A percentile compares a stretch with the other conserved stretches of the same genome.
Conservation (phyloP, 2,113 vertebrate species). For the Anolis carolinensis region DNA sequence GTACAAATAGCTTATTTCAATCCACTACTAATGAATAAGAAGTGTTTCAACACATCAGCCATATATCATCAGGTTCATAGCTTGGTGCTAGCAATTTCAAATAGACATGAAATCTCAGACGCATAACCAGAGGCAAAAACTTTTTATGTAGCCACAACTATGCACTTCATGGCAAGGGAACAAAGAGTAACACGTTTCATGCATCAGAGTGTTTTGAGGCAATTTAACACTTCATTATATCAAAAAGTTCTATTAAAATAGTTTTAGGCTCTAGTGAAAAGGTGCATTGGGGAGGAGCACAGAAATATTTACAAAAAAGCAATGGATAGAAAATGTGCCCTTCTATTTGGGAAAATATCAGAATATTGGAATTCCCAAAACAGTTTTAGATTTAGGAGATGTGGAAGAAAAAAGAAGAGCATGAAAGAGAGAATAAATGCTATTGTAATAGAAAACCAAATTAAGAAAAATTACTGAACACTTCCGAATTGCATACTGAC, state of each 20-base stretch:
- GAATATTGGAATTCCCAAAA: accelerated
- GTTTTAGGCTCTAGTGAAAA: conserved; percentile 17
- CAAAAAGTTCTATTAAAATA: conserved; percentile 29
- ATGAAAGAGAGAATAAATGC: accelerated
- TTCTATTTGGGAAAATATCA: background rate
- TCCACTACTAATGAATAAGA: background rate
- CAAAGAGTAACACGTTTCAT: conserved; percentile 33
- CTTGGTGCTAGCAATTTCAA: conserved; percentile 14
- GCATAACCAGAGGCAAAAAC: conserved; percentile 34
- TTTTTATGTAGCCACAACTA: conserved; percentile 30
- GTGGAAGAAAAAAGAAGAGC: background rate
- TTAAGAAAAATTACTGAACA: background rate
- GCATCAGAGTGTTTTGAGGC: conserved; percentile 35
- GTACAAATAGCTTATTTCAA: conserved; percentile 9
- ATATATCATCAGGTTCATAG: conserved; percentile 21
- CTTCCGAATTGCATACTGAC: background rate
- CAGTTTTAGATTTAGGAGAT: conserved; percentile 18
- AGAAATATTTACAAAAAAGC: background rate
- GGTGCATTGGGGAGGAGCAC: background rate
- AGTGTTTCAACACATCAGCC: background rate
- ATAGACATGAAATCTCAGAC: background rate
- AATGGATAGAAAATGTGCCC: background rate
- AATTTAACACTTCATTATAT: conserved; percentile 37
- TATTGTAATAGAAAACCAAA: background rate
- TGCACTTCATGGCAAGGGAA: conserved; percentile 39